Base-by-base conservation (phyloP, 2,797 vertebrate species). In the Periophthalmus magnuspinnatus region DNA sequence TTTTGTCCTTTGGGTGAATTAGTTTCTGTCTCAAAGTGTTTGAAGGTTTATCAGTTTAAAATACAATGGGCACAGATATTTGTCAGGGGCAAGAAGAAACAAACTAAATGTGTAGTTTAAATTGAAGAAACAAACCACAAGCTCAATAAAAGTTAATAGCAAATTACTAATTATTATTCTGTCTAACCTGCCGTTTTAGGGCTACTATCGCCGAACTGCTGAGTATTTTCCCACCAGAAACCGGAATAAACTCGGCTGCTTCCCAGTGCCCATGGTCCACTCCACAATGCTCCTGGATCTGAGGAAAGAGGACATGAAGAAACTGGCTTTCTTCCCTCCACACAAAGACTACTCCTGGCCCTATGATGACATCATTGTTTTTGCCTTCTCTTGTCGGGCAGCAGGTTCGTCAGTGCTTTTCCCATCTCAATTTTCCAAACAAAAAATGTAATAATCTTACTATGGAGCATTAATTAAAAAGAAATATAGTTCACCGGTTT, bases 161-260 rank as follows among this genome's bases (percentile, higher is more conserved):
- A 45, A 45, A 45, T 45, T 45, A 45, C n/a, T n/a, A n/a, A n/a
- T n/a, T n/a, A n/a, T n/a, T 64, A n/a, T 38, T 13, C 17, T 33
- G 17, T 52, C n/a, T n/a, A 6, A 48, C 5, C 47, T 59, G 58
- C 33, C 22, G 19, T 61, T 21, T 72, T 2, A 99, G 98, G 98
- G 98, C 0, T 99, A 95, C 80, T 99, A 99, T 78, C 95, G 97
- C 0, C 93, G 98, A 2, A 98, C 98, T 0, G 92, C 95, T 0
- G 98, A 99, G 78, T 99, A 99, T 78, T 97, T 98, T 82, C 98
- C 97, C 22, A 99, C 96, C 52, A 95, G 95, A 76, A 94, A 97
- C 68, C 95, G 97, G 1, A 95, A 96, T 81, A 92, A 91, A 0
- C 56, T 81, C 19, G 97, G 95, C 87, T 99, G 97, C 82, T 99